Conservation (phyloP, 2,797 vertebrate genomes). For the Lutra lutra region DNA sequence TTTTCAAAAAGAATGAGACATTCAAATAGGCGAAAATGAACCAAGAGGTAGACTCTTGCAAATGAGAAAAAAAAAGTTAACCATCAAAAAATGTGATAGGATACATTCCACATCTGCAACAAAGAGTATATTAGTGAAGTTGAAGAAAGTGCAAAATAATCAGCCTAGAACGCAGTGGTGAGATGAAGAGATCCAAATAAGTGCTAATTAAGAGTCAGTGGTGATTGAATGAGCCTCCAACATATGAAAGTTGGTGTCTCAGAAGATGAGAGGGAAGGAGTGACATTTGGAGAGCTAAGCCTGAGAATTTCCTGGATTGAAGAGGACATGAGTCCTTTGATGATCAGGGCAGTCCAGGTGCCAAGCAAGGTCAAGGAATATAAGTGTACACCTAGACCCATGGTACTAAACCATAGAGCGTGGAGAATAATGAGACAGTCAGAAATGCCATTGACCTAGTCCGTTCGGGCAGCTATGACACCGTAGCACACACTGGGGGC, state of each 20-base stretch:
- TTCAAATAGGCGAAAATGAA: slow-evolving; percentile 19
- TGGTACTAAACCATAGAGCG: background rate
- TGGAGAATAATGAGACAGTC: background rate
- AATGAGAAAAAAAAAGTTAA: background rate
- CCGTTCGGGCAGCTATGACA: background rate
- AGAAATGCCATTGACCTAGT: background rate
- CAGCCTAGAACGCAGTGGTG: background rate
- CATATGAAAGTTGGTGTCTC: background rate
- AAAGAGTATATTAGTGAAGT: background rate
- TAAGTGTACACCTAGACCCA: background rate
- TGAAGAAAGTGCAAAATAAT: slow-evolving; percentile 24
- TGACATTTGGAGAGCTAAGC: slow-evolving; percentile 18
- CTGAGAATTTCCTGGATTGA: background rate
- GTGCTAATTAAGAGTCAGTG: background rate
- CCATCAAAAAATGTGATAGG: background rate
- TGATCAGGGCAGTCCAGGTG: background rate
- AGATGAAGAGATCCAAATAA: slow-evolving; percentile 6
- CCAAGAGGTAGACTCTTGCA: background rate
- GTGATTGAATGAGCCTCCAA: background rate
- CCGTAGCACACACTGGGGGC: background rate
- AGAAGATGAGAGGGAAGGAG: slow-evolving; percentile 16
- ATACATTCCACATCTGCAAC: background rate
- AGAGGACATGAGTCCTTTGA: background rate
- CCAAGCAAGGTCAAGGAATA: background rate
- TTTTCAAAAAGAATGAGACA: background rate